Conservation (phyloP, 2,797 vertebrate genomes). For the Macrochelys suwanniensis region DNA sequence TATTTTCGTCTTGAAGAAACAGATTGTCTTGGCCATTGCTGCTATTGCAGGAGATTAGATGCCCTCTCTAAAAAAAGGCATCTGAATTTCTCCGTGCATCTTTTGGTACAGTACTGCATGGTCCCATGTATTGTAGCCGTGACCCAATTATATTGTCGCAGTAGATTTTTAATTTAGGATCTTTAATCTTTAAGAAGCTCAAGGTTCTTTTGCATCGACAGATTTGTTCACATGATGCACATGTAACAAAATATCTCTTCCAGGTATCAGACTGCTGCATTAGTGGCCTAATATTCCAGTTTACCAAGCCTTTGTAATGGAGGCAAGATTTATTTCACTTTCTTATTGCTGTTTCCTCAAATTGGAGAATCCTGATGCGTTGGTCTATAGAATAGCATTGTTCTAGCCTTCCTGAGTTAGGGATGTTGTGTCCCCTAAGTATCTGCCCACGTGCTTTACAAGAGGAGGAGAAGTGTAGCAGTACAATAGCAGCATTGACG, state of each 20-base stretch:
- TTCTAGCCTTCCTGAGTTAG: background rate
- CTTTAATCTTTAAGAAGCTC: slow-evolving; percentile 88
- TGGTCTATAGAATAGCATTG: rapidly evolving
- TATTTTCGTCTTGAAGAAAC: rapidly evolving
- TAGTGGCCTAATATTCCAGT: rapidly evolving
- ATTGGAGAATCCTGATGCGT: background rate
- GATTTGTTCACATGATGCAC: rapidly evolving
- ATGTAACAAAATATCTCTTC: rapidly evolving
- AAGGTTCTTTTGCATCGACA: slow-evolving; percentile 5
- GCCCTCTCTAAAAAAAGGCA: background rate
- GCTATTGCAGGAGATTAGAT: background rate
- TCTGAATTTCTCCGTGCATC: background rate
- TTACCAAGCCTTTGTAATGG: rapidly evolving
- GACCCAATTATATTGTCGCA: slow-evolving; percentile 60
- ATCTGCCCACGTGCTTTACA: background rate
- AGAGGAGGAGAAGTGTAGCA: background rate
- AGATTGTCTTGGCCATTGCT: rapidly evolving
- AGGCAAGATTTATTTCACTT: background rate
- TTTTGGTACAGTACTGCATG: background rate
- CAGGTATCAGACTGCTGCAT: rapidly evolving
- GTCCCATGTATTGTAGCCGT: background rate
- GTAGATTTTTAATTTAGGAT: slow-evolving; percentile 85
- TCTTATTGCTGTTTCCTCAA: rapidly evolving
- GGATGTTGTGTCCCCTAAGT: background rate
- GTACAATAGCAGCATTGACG: background rate